These are phyloP conservation scores for Oriolus oriolus DNA, from an alignment of 2,113 vertebrate genomes.

Conservation along the genomic window DNA sequence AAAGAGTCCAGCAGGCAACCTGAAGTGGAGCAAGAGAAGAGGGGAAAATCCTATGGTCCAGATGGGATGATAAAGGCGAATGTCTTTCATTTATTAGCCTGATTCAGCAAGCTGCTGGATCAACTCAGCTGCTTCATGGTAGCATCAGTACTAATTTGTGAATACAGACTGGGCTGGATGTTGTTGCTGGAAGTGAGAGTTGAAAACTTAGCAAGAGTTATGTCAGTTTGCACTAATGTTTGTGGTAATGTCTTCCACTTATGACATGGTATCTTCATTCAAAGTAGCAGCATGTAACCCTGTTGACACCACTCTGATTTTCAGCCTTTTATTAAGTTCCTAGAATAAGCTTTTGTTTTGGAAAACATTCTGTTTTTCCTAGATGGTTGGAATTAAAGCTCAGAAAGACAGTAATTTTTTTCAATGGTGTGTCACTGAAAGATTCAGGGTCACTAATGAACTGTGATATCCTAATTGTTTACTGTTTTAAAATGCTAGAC, in stretches of 20 bases:
- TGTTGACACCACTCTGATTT: background rate
- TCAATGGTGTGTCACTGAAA: background rate
- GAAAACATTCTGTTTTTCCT: background rate
- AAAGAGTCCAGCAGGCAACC: background rate
- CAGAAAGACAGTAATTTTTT: background rate
- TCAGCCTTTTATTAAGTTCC: background rate
- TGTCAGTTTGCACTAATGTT: background rate
- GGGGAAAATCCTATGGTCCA: background rate
- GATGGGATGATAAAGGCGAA: background rate
- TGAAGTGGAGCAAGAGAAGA: background rate
- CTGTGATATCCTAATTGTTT: background rate
- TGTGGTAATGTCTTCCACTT: background rate
- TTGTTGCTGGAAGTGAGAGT: background rate
- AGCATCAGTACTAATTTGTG: background rate
- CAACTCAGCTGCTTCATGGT: background rate
- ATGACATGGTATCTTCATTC: background rate
- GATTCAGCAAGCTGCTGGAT: background rate
- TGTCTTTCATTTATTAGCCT: background rate
- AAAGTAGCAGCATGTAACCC: background rate
- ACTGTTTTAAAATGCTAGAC: background rate
- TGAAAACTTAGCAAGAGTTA: background rate
- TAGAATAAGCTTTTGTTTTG: background rate
- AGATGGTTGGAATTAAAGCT: background rate
- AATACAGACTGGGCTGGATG: background rate
- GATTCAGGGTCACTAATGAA: background rate